These are phyloP conservation scores for Odontophorus gujanensis DNA, from an alignment of 2,113 vertebrate species.

Conservation along the genomic window DNA sequence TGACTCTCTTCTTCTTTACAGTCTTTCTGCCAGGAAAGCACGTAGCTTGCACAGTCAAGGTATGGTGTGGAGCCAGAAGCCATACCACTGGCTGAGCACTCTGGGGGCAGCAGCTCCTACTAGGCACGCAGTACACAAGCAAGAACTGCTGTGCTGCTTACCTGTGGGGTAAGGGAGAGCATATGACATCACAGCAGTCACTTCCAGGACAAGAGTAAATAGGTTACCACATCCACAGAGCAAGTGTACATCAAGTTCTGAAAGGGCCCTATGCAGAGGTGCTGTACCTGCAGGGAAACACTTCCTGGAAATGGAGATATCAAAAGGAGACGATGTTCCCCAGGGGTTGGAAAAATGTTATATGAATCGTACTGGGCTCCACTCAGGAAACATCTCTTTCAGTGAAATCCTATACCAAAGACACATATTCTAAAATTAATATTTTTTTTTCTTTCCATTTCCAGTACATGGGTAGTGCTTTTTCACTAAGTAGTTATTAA, in stretches of 20 bases:
- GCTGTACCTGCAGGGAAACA: constrained; percentile 12
- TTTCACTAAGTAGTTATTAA: constrained; percentile 36
- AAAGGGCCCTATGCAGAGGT: neutral
- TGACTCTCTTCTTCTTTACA: neutral
- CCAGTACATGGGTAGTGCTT: neutral
- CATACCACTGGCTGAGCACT: fast-evolving
- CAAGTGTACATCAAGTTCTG: fast-evolving
- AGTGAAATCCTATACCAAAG: constrained; percentile 22
- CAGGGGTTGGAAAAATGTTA: constrained; percentile 44
- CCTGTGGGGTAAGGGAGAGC: neutral
- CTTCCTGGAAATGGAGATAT: constrained; percentile 53
- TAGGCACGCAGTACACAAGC: neutral
- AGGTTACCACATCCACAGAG: neutral
- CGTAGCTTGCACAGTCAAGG: neutral
- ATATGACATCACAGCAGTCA: neutral
- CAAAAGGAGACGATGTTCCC: constrained; percentile 28
- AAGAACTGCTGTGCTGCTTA: neutral
- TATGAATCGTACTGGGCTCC: neutral
- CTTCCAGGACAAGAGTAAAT: neutral
- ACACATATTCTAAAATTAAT: constrained; percentile 40
- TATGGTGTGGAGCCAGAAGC: neutral
- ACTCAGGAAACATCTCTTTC: constrained; percentile 52
- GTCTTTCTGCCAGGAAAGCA: neutral
- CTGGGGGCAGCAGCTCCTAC: neutral
- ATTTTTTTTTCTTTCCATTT: constrained; percentile 11